phyloP scores from a whole-genome alignment of 2,113 vertebrate genomes.

The Tor tambroides region DNA sequence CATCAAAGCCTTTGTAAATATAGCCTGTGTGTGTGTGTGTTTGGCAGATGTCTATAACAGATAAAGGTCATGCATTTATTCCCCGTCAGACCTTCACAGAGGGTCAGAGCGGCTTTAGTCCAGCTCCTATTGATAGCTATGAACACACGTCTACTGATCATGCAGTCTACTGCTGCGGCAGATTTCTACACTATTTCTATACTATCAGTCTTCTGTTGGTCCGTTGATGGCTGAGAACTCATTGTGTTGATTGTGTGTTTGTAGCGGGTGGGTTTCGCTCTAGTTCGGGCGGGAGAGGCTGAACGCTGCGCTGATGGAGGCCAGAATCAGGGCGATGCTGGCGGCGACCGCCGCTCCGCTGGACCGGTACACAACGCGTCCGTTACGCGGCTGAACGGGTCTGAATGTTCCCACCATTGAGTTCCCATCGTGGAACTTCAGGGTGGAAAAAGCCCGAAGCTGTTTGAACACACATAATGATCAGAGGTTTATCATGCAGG shows the following conservation, averaged over 20 bases:
- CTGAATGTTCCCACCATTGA: slow-evolving; percentile 72
- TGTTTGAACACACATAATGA: slow-evolving; percentile 53
- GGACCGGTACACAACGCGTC: slow-evolving; percentile 70
- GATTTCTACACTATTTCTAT: slow-evolving; percentile 8
- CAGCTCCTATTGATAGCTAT: slow-evolving; percentile 70
- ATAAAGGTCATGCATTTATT: slow-evolving; percentile 64
- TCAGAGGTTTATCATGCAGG: neutral
- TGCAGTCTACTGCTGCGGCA: no score
- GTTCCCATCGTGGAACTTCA: slow-evolving; percentile 66
- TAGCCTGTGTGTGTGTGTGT: slow-evolving; percentile 19
- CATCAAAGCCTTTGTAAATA: neutral
- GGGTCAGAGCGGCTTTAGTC: slow-evolving; percentile 64
- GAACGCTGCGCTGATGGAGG: slow-evolving; percentile 56
- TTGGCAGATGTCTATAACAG: slow-evolving; percentile 44
- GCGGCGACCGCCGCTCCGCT: slow-evolving; percentile 50
- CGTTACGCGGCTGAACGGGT: slow-evolving; percentile 75
- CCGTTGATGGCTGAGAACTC: slow-evolving; percentile 51
- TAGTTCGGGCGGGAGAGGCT: slow-evolving; percentile 67
- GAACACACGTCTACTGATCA: slow-evolving; percentile 12
- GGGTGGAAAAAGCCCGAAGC: slow-evolving; percentile 69
- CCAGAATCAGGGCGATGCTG: slow-evolving; percentile 63
- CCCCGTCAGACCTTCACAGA: slow-evolving; percentile 59
- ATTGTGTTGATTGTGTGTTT: slow-evolving; percentile 43
- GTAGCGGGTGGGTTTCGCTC: slow-evolving; percentile 48
- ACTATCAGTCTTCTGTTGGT: neutral